phyloP scores from a whole-genome alignment of 2,113 vertebrate species.

The Anolis carolinensis region DNA sequence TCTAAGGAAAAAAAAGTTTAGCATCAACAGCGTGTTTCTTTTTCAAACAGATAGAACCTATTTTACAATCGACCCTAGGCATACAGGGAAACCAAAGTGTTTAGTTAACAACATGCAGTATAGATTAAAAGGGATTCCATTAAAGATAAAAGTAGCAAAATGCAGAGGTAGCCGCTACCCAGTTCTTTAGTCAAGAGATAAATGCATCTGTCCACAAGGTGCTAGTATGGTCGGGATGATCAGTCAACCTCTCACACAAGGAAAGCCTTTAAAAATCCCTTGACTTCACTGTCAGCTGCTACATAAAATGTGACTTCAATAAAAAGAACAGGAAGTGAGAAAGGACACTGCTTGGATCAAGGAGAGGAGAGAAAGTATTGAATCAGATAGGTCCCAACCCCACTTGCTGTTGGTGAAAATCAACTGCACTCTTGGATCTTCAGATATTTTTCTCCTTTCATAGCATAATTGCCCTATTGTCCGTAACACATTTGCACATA shows the following conservation, averaged over 20 bases:
- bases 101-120: neutral
- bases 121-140: neutral
- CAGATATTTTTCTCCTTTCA: neutral
- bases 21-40: neutral
- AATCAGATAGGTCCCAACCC: neutral
- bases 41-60: neutral
- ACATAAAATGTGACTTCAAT: neutral
- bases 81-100: neutral
- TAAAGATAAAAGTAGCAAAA: neutral
- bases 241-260: neutral
- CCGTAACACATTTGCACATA: too few species aligned
- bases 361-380: too few species aligned
- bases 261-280: neutral
- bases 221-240: neutral
- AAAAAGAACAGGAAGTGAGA: neutral
- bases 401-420: neutral
- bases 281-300: neutral
- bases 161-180: neutral
- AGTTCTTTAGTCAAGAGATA: neutral
- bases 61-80: neutral
- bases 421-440: neutral
- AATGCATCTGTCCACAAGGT: too few species aligned
- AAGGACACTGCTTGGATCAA: neutral
- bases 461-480: neutral
- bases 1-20: neutral